phyloP scores from a whole-genome alignment of 2,888 invertebrate species.

The Phytoseiulus persimilis region DNA sequence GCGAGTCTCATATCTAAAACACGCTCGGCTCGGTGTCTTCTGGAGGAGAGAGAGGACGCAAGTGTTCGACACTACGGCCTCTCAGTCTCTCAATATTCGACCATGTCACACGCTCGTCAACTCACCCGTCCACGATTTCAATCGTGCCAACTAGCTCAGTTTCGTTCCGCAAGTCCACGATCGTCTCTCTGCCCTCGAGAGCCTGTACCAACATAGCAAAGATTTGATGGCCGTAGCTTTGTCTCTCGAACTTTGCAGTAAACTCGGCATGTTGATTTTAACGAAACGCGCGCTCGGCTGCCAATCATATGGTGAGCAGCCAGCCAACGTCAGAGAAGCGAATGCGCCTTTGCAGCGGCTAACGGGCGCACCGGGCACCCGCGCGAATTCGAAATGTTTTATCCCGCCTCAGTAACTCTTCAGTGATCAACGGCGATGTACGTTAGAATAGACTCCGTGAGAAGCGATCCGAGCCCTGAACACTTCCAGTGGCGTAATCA shows the following conservation, averaged over 20 bases:
- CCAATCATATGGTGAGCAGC: neutral
- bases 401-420: too few species aligned
- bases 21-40: too few species aligned
- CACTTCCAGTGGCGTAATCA: too few species aligned
- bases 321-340: neutral
- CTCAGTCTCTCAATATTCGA: too few species aligned
- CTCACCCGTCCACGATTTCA: constrained; percentile 19
- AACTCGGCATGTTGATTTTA: neutral
- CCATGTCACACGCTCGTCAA: too few species aligned
- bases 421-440: too few species aligned
- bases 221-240: neutral
- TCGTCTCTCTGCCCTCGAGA: neutral
- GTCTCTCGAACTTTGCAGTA: neutral
- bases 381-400: neutral
- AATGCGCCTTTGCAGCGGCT: neutral
- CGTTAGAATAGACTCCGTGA: too few species aligned
- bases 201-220: constrained; percentile 15
- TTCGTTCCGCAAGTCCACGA: constrained; percentile 6
- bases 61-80: too few species aligned
- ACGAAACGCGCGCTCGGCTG: neutral
- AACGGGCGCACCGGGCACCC: neutral
- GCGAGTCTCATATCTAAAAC: too few species aligned
- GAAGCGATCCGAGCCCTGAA: too few species aligned
- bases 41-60: too few species aligned
- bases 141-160: neutral